Conservation (phyloP, 2,113 vertebrate genomes). For the Psilopsiagon aurifrons region DNA sequence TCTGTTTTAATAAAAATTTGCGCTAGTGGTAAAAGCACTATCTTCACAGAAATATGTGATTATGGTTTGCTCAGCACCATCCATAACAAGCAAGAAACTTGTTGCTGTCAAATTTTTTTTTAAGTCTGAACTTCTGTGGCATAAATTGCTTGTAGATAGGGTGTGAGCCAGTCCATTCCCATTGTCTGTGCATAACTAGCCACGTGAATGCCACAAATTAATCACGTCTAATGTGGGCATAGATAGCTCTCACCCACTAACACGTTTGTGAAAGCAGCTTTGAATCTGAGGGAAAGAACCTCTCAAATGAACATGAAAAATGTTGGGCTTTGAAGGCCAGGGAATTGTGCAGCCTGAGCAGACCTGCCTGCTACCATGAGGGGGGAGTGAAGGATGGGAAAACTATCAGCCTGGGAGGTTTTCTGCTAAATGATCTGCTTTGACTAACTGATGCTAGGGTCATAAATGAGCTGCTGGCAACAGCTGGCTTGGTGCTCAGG, state of each 20-base stretch:
- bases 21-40: neutral
- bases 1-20: conserved; percentile 16
- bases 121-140: conserved; percentile 77
- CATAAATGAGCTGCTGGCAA: conserved; percentile 78
- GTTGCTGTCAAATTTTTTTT: conserved; percentile 50
- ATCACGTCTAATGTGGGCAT: conserved; percentile 87
- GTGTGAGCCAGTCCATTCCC: conserved; percentile 84
- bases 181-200: conserved; percentile 82
- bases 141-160: conserved; percentile 83
- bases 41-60: neutral
- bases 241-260: conserved; percentile 79
- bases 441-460: conserved; percentile 75
- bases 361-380: conserved; percentile 79
- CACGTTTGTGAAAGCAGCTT: conserved; percentile 75
- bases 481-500: conserved; percentile 80
- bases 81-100: conserved; percentile 47
- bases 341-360: conserved; percentile 73
- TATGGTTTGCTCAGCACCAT: neutral
- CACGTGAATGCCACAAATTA: conserved; percentile 89
- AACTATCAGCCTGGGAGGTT: conserved; percentile 77
- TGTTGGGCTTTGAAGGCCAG: conserved; percentile 77
- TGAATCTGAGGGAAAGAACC: conserved; percentile 74
- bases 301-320: conserved; percentile 84
- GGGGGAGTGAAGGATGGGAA: conserved; percentile 70
- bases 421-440: conserved; percentile 78